phyloP scores from a whole-genome alignment of 2,888 invertebrate species.

The Tanytarsus gracilentus region DNA sequence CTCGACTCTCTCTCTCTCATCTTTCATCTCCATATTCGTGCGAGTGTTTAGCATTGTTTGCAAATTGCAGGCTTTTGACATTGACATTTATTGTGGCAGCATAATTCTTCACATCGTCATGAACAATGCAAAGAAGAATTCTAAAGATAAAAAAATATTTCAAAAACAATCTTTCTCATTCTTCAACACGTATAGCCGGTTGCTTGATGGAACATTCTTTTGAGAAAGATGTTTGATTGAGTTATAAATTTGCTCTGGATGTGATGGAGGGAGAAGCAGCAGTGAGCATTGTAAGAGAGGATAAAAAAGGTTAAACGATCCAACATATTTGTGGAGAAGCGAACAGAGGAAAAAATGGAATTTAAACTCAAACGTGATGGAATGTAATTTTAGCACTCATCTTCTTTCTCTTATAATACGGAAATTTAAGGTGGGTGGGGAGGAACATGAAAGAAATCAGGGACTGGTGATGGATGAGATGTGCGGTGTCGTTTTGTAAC shows the following conservation, averaged over 20 bases:
- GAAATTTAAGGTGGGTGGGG: no score
- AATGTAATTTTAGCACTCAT: conserved; percentile 21
- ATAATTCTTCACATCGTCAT: no score
- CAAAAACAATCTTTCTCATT: background rate
- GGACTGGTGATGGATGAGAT: no score
- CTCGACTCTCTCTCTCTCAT: no score
- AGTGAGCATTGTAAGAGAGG: no score
- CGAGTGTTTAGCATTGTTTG: no score
- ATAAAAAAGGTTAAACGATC: conserved; percentile 23
- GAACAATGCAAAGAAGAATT: no score
- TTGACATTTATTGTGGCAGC: no score
- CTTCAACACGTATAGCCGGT: background rate
- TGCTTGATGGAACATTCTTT: background rate
- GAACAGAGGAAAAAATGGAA: conserved; percentile 2
- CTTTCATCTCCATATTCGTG: no score
- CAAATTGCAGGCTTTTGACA: no score
- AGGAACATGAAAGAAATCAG: no score
- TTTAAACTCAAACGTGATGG: conserved; percentile 24
- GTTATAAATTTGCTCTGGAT: conserved; percentile 22
- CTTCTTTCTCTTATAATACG: background rate
- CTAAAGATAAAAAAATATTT: background rate
- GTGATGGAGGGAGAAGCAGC: background rate
- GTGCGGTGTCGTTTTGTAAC: no score
- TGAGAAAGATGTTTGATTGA: conserved; percentile 21
- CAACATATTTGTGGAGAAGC: background rate